These are phyloP conservation scores for Chelonus formosanus DNA, from an alignment of 2,888 invertebrate genomes.

Conservation along the genomic window DNA sequence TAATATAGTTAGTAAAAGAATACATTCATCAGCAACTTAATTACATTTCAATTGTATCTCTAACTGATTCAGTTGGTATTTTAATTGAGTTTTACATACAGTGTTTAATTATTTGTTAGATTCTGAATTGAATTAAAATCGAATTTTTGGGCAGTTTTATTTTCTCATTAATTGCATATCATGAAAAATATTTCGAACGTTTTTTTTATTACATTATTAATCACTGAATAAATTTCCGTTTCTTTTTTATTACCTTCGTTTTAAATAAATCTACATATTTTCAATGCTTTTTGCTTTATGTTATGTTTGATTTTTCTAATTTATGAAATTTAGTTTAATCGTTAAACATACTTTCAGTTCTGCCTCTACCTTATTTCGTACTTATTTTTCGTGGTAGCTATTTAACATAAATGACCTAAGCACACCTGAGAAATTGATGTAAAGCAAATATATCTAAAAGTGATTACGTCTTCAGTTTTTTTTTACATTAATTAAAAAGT, in stretches of 20 bases:
- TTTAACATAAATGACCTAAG: slow-evolving; percentile 14
- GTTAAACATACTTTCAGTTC: slow-evolving; percentile 5
- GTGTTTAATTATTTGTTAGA: slow-evolving; percentile 1
- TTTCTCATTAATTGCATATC: neutral
- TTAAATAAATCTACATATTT: neutral
- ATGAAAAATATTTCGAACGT: slow-evolving; percentile 1
- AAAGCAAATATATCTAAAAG: slow-evolving; percentile 12
- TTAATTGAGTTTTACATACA: too few relatives aligned
- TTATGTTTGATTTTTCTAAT: neutral
- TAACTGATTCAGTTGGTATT: neutral
- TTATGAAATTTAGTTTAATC: neutral
- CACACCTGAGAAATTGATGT: slow-evolving; percentile 12
- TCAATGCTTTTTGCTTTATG: neutral
- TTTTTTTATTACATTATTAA: neutral
- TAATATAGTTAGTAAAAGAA: too few relatives aligned
- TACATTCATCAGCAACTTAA: too few relatives aligned
- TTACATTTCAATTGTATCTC: too few relatives aligned
- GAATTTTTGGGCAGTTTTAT: neutral
- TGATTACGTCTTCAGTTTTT: neutral
- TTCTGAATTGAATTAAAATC: neutral
- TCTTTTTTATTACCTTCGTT: neutral
- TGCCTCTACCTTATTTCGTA: neutral
- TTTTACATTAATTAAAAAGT: slow-evolving; percentile 1
- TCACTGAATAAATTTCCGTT: neutral
- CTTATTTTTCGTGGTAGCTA: neutral